phyloP scores from a whole-genome alignment of 2,113 vertebrate genomes.

The Pitta sordida region DNA sequence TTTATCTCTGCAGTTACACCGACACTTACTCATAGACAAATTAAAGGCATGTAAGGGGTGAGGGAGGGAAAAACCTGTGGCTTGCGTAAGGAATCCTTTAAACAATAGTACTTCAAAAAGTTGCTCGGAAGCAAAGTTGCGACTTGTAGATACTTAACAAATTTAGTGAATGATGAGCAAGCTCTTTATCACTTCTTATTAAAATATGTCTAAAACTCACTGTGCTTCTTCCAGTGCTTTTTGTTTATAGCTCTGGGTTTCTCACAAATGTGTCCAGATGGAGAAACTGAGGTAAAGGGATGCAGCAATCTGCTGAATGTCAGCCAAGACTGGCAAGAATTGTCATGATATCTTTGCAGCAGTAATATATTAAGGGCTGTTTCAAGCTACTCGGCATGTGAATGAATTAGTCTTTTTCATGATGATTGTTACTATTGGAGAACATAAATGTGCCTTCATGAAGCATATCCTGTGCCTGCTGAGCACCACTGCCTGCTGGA shows the following conservation, averaged over 20 bases:
- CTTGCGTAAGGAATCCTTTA: neutral
- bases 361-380: neutral
- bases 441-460: neutral
- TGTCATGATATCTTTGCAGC: neutral
- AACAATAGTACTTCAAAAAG: neutral
- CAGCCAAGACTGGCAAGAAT: neutral
- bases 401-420: neutral
- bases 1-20: neutral
- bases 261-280: neutral
- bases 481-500: neutral
- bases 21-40: neutral
- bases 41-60: neutral
- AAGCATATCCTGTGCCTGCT: neutral
- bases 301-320: neutral
- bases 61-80: neutral
- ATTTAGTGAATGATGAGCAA: neutral
- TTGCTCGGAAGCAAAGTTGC: neutral
- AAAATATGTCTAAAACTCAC: neutral
- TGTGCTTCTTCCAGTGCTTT: neutral
- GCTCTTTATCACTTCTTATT: neutral
- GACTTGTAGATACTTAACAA: neutral
- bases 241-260: neutral
- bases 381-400: neutral
- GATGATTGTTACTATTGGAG: neutral
- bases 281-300: neutral